Conservation (phyloP, 2,113 vertebrate species). For the Gobiocypris rarus region DNA sequence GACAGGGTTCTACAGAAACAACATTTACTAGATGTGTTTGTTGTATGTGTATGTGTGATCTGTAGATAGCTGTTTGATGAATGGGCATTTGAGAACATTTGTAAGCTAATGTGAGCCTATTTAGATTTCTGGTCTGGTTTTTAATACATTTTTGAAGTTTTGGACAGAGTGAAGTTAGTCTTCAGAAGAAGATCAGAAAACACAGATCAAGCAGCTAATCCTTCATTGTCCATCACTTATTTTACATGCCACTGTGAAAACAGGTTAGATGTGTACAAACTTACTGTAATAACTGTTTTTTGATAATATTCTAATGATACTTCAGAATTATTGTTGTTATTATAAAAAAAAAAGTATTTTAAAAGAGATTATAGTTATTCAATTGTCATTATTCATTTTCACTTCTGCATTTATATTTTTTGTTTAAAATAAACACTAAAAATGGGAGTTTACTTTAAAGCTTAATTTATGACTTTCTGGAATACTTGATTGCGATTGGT, state of each 20-base stretch:
- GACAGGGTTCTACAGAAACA: background rate
- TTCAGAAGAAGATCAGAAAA: background rate
- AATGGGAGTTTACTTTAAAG: background rate
- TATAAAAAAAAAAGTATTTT: background rate
- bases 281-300: background rate
- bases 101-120: background rate
- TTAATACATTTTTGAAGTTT: conserved; percentile 6
- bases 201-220: conserved; percentile 8
- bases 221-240: background rate
- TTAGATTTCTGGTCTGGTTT: conserved; percentile 33
- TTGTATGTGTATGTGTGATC: conserved; percentile 34
- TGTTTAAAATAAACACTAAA: background rate
- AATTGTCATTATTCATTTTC: background rate
- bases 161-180: background rate
- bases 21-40: conserved; percentile 16
- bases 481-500: conserved; percentile 9
- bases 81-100: conserved; percentile 23
- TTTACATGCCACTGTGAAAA: conserved; percentile 15
- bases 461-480: background rate
- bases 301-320: background rate
- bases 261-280: background rate
- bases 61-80: conserved; percentile 26
- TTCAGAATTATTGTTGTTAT: background rate
- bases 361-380: background rate
- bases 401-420: background rate